Evolutionary conservation across 2,113 vertebrate genomes (phyloP), one percentile per base, ranked within the genome.

Genomic region (Plotosus lineatus): DNA sequence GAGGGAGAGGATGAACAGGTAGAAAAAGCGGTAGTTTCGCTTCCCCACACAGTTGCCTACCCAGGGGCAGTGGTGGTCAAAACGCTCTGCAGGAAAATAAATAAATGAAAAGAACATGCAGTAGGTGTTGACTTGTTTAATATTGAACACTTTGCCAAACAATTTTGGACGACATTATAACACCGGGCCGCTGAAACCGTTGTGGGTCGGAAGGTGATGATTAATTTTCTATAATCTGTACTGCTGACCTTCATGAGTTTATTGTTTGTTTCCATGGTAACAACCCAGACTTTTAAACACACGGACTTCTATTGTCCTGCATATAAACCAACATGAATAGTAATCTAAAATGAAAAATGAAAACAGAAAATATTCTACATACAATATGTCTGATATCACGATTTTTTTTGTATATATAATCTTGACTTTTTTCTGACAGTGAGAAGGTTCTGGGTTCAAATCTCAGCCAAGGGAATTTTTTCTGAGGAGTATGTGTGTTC

Each of bases 21-120:
- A 97, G 95, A 97, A 97, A 94, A 95, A 97, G 93, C 95, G 94
- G 94, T 96, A 97, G 94, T 97, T 97, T 93, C 95, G 95, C 93
- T 95, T 93, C 88, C 95, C 95, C 92, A 97, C 95, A 91, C 95
- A 97, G 94, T 96, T 96, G 89, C 95, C 95, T 91, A 97, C 95
- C 95, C 95, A 96, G 89, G 95, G 95, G 92, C 95, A 96, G 92
- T 97, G 95, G 91, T 97, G 95, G 90, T 97, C 95, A 93, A 97
- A 97, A 85, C 95, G 94, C 90, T 97, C 95, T 97, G 94, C 90
- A 93, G 63, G 75, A 23, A 44, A 38, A 19, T 72, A 65, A 36
- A 50, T 19, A 33, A 36, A 50, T 19, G 26, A 66, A 44, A 60
- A 12, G 33, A 36, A 75, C 31, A 72, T 23, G n/a, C n/a, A n/a